Base-by-base conservation (phyloP, 2,113 vertebrate species). In the Balaeniceps rex region DNA sequence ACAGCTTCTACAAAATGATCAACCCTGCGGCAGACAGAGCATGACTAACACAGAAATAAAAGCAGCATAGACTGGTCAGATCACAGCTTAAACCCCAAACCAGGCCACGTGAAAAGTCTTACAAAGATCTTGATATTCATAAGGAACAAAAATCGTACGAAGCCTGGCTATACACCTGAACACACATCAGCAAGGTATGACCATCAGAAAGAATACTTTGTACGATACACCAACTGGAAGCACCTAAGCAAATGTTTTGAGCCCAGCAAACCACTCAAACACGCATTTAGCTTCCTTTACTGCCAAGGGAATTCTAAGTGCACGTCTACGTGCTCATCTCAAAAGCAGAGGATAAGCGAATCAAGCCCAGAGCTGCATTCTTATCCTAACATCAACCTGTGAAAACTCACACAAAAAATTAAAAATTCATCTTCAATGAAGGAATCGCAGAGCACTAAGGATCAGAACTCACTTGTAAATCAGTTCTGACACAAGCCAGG, bases 21-120 rank as follows among this genome's bases (percentile, higher is more conserved):
- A 24, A 3, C 19, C 51, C 72, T 52, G 69, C 63, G 66, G 25
- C 54, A 40, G 51, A 3, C 28, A 21, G 72, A 23, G 11, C 13
- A 19, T 9, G 25, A 84, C 40, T 14, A 16, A 28, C 24, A 47
- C 7, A 80, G 44, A 25, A 74, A 17, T 18, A 19, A 83, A 90
- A 76, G 63, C 34, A 88, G 19, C 64, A 38, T 0, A 1, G 52
- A 18, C 2, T 25, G 54, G 14, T 17, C 33, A 71, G 52, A 38
- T 6, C 22, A 22, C 23, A 80, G 60, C 38, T 68, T 66, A 71
- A 71, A 83, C 5, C 46, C 10, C 57, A 65, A 44, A 64, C 18
- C 26, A 40, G 36, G 29, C n/a, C 28, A 10, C 0, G 0, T 2
- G 13, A 23, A 21, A 72, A 57, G 16, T 6, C 31, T 69, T 58